A percentile compares a stretch with the other conserved stretches of the same genome.
Conservation (phyloP, 2,113 vertebrate genomes). For the Notothenia rossii region DNA sequence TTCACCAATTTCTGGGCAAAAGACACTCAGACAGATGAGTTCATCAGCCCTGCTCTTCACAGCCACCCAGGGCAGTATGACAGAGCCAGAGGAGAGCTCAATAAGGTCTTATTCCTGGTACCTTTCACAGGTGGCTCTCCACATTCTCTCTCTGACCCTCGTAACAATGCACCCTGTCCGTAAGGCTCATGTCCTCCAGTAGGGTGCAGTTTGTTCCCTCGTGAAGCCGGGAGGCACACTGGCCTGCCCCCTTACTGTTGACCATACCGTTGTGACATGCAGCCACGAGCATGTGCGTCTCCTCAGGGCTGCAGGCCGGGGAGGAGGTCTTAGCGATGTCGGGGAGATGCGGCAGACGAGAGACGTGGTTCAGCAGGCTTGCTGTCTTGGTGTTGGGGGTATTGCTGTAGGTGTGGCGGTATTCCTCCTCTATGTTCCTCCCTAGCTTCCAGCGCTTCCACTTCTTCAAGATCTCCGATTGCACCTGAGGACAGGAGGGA, state of each 20-base stretch:
- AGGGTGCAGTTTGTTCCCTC: conserved; percentile 56
- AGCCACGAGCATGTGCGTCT: conserved; percentile 85
- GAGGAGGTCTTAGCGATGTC: conserved; percentile 56
- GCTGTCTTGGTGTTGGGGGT: conserved; percentile 75
- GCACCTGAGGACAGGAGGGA: conserved; percentile 84
- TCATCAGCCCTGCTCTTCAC: conserved; percentile 36
- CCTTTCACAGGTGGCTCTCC: conserved; percentile 84
- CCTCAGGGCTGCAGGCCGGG: conserved; percentile 67
- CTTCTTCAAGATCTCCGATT: conserved; percentile 90
- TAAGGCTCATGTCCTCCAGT: conserved; percentile 73
- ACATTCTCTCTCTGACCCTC: conserved; percentile 68
- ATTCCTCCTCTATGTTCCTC: conserved; percentile 88
- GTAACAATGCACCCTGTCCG: conserved; percentile 73
- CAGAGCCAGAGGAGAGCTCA: conserved; percentile 28
- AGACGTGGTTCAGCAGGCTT: conserved; percentile 65
- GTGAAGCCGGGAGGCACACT: conserved; percentile 46
- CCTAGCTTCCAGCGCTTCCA: conserved; percentile 93
- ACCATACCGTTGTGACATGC: conserved; percentile 78
- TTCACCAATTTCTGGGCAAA: conserved; percentile 35
- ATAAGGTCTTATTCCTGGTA: neutral
- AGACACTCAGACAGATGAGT: conserved; percentile 34
- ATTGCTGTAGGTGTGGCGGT: conserved; percentile 88
- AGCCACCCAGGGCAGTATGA: conserved; percentile 23
- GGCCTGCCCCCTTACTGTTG: conserved; percentile 37
- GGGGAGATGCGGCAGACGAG: conserved; percentile 66